Evolutionary conservation across 2,113 vertebrate species (phyloP).

Genomic region (Bujurquina vittata): DNA sequence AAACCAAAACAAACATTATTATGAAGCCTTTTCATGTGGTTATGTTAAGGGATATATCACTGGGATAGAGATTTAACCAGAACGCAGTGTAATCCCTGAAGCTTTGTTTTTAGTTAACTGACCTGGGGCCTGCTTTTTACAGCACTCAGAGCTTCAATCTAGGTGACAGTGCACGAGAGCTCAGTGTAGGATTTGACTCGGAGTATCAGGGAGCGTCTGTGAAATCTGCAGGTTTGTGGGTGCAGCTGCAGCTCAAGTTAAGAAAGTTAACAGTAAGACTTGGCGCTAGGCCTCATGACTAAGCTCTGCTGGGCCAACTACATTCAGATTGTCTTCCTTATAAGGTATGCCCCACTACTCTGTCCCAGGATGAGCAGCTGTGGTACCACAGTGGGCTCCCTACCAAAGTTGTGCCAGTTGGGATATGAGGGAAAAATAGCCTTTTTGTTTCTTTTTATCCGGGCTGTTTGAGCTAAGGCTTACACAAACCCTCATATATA

Average conservation of each 20-base stretch:
- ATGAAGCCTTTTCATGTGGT: not conserved
- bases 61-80: constrained; percentile 1
- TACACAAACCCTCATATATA: constrained; percentile 48
- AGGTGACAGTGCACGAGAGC: not conserved
- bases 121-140: constrained; percentile 21
- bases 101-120: constrained; percentile 24
- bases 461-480: constrained; percentile 20
- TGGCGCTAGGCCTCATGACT: constrained; percentile 71
- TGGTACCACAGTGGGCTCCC: constrained; percentile 56
- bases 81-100: constrained; percentile 15
- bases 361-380: constrained; percentile 52
- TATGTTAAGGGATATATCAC: not conserved
- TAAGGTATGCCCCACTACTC: constrained; percentile 68
- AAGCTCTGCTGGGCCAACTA: constrained; percentile 58
- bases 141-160: constrained; percentile 2
- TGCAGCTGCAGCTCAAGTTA: constrained; percentile 46
- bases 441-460: constrained; percentile 6
- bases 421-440: constrained; percentile 52
- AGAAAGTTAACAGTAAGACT: constrained; percentile 47
- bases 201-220: not conserved
- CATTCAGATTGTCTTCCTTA: constrained; percentile 75
- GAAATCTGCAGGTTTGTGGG: constrained; percentile 38
- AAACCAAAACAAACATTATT: not conserved
- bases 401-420: constrained; percentile 38
- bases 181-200: constrained; percentile 14